These are phyloP conservation scores for Pithys albifrons DNA, from an alignment of 2,113 vertebrate genomes.

Conservation along the genomic window DNA sequence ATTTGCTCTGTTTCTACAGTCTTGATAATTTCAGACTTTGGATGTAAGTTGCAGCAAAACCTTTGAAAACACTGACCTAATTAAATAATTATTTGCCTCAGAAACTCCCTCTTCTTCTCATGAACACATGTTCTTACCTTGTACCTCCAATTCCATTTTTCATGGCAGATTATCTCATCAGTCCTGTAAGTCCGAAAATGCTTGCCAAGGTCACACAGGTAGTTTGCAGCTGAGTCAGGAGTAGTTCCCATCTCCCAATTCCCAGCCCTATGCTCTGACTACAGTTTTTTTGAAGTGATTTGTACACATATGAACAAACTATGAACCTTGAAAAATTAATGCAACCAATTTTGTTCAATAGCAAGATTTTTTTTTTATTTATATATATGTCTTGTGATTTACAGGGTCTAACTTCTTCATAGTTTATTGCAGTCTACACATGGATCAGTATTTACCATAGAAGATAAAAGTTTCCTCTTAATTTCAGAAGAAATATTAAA, in stretches of 20 bases:
- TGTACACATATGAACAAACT: background rate
- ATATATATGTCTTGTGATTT: background rate
- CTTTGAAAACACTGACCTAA: background rate
- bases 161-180: background rate
- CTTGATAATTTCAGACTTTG: background rate
- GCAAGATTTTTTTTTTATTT: background rate
- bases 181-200: background rate
- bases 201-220: slow-evolving; percentile 48
- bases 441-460: background rate
- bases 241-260: slow-evolving; percentile 4
- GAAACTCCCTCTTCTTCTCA: background rate
- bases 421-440: background rate
- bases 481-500: background rate
- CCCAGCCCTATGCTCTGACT: background rate
- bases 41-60: background rate
- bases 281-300: background rate
- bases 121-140: background rate
- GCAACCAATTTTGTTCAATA: background rate
- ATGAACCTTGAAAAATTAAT: background rate
- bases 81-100: background rate
- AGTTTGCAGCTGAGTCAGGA: slow-evolving; percentile 35
- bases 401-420: background rate
- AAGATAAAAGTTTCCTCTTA: background rate
- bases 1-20: background rate
- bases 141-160: background rate